Evolutionary conservation across 2,113 vertebrate species (phyloP).

Genomic region (Barbus barbus): DNA sequence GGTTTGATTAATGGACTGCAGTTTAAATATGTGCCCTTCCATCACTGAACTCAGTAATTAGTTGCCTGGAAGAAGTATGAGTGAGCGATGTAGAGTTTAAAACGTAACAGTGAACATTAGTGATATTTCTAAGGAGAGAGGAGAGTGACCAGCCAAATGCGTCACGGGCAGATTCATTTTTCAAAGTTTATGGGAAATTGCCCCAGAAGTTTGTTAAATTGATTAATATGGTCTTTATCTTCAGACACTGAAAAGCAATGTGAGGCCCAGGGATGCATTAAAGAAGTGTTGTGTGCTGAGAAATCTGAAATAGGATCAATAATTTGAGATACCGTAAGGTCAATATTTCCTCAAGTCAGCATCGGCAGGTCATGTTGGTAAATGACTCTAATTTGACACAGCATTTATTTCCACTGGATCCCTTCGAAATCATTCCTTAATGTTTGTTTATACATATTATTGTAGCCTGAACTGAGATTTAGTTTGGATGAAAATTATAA

Average conservation of each 20-base stretch:
- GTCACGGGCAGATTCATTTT: conserved; percentile 45
- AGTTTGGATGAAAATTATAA: neutral
- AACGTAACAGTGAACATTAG: conserved; percentile 58
- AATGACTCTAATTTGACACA: conserved; percentile 1
- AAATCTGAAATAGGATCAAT: conserved; percentile 30
- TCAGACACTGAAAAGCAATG: conserved; percentile 34
- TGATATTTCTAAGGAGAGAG: conserved; percentile 45
- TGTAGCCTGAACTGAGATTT: neutral
- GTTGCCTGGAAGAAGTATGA: conserved; percentile 67
- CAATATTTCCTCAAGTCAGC: conserved; percentile 19
- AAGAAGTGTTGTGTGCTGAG: neutral
- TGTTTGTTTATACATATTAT: neutral
- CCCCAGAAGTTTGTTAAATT: conserved; percentile 37
- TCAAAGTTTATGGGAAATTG: conserved; percentile 47
- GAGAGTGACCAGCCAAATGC: conserved; percentile 34
- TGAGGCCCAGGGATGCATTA: neutral
- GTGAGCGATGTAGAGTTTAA: conserved; percentile 56
- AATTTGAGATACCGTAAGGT: conserved; percentile 6
- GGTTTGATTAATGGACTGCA: conserved; percentile 74
- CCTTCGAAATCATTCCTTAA: neutral
- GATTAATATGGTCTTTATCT: conserved; percentile 32
- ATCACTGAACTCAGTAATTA: conserved; percentile 69
- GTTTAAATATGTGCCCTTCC: conserved; percentile 65
- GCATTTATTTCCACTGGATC: neutral
- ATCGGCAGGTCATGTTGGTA: neutral